Base-by-base conservation (phyloP, 2,888 invertebrate genomes). In the Drosophila eohydei region DNA sequence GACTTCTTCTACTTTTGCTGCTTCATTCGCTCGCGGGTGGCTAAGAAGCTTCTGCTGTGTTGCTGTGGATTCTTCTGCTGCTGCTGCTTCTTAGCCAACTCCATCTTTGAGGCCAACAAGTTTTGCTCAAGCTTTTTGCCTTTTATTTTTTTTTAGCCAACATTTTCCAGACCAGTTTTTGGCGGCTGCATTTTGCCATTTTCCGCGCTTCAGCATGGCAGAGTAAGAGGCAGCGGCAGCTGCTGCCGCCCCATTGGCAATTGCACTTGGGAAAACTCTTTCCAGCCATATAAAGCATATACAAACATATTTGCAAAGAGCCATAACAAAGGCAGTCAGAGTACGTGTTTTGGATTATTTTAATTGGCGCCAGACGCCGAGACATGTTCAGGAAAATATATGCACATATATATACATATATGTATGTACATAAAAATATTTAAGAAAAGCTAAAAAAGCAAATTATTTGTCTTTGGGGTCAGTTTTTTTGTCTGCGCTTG, bases 281-380 rank as follows among this genome's bases (percentile, higher is more conserved):
- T 57, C 59, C 66, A 58, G 75, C 64, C 80, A 64, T 74, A 79
- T 67, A 75, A 69, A 77, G 65, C 59, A 50, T 59, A 40, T 26
- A 70, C 38, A 71, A 38, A 54, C 40, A 40, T 58, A 58, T 40
- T 40, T 40, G 50, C 55, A 21, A 50, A 60, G 52, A 40, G 63
- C 52, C 80, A 67, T 58, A 74, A 79, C 78, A 77, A 83, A 82
- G 87, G 58, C 77, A 67, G 51, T 32, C 76, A 56, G 78, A 59
- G 78, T 89, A 81, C 84, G 88, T 84, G 89, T 81, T 87, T 89
- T 73, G 81, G 81, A 87, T 89, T 87, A 83, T 73, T 81, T 84
- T 75, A 74, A 70, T 79, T 71, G 85, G 82, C 73, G 71, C 62
- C 71, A 66, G 52, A 66, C 64, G 46, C 36, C 56, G 43, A 54